Base-by-base conservation (phyloP, 2,888 invertebrate species). In the Stegophylla sp. region DNA sequence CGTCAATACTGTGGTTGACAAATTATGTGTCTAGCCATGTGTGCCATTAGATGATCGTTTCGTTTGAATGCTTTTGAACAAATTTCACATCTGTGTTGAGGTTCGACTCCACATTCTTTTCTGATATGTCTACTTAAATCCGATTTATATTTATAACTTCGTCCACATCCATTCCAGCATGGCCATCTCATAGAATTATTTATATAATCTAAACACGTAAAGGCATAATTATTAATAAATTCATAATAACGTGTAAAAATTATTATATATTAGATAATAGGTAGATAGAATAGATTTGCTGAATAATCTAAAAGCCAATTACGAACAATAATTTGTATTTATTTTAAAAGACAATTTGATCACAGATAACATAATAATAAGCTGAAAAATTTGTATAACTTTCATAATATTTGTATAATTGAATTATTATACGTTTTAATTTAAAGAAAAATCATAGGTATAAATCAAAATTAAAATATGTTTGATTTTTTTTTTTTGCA, bases 131-230 rank as follows among this genome's bases (percentile, higher is more conserved):
- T 89, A 85, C 91, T 89, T 84, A 93, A 89, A 34, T 92, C 91
- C 84, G 91, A 91, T 87, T 91, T 91, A 87, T 91, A 92, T 84
- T 91, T 90, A 87, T 93, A 93, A 84, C 91, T 90, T 86, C 92
- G 90, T 85, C 91, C 90, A 86, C 93, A 93, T 84, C 90, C 90
- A 83, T 79, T 79, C 13, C 64, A 74, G 20, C 76, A 83, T 10
- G 1, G 43, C 82, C 67, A 59, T 89, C 89, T 59, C 12, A 15
- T 28, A n/a, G 45, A 53, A 26, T 23, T 0, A 48, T 9, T 34
- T 13, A 20, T 7, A 26, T 23, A 17, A 67, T 43, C 67, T 76
- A 64, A 51, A 7, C 23, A 64, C 20, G 10, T 15, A 12, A 63
- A 64, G 20, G 63, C 63, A 34, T 41, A 63, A n/a, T 61, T 64